Conservation (phyloP, 2,797 vertebrate species). For the Harpagifer antarcticus region DNA sequence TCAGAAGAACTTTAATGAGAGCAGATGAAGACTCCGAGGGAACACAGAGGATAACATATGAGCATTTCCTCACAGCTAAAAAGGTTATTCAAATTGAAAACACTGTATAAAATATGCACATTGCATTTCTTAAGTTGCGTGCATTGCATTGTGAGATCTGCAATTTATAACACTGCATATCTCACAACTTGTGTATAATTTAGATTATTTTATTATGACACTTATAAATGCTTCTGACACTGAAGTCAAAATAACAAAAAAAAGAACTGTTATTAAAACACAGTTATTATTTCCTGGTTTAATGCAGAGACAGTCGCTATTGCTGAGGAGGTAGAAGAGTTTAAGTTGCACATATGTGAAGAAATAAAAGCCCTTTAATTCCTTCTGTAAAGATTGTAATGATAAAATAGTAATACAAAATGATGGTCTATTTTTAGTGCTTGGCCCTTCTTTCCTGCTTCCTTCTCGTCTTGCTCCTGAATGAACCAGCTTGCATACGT, state of each 20-base stretch:
- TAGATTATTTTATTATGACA: not conserved
- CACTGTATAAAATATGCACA: not conserved
- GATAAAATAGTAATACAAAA: not conserved
- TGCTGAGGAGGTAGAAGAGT: not conserved
- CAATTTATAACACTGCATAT: too few species aligned
- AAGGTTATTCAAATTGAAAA: not conserved
- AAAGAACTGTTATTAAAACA: not conserved
- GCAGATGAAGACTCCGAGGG: conserved; percentile 3
- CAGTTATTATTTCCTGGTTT: not conserved
- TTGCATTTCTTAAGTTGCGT: not conserved
- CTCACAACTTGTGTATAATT: not conserved
- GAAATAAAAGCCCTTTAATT: not conserved
- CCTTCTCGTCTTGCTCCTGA: not conserved
- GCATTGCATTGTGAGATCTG: too few species aligned
- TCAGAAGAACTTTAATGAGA: not conserved
- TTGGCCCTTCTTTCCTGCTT: not conserved
- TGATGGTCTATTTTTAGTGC: not conserved
- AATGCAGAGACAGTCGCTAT: not conserved
- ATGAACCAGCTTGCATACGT: not conserved
- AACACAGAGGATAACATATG: conserved; percentile 6
- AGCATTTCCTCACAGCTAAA: not conserved
- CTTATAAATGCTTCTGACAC: too few species aligned
- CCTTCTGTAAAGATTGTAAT: not conserved
- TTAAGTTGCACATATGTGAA: not conserved
- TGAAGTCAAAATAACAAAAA: too few species aligned